Evolutionary conservation across 2,113 vertebrate genomes (phyloP), one percentile per base, ranked within the genome.

Genomic region (Atherinomorus stipes): DNA sequence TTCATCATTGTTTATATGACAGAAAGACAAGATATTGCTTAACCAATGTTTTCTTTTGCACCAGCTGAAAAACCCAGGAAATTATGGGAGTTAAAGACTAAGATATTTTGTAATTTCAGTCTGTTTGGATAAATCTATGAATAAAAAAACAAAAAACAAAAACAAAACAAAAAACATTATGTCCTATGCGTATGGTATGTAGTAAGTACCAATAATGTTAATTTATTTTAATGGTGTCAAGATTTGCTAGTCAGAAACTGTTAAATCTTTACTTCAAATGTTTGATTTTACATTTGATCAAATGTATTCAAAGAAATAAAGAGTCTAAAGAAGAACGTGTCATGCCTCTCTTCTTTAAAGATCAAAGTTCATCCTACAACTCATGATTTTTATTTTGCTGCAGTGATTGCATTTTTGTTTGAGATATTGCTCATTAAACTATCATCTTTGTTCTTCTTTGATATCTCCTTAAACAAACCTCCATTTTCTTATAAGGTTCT

Each of bases 161-260:
- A 28, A 28, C 3, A 28, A 28, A 28, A 28, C 3, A 28, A 28
- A 93, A 95, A 96, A 93, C 85, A 76, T 44, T 79, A 66, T 97
- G 96, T 98, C 95, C 95, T 94, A 95, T 66, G 56, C 96, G 83
- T 89, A 81, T 74, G 81, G 58, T 87, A 84, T 86, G 95, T 96
- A 96, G 95, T 95, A 96, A 96, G 95, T 96, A 89, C 85, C 84
- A 85, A 88, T 95, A 97, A 98, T 96, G 95, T 98, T 95, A 94
- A 95, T 94, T 96, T 96, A 95, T 95, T 98, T 98, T 97, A 94
- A 96, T 96, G 96, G 96, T 97, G 96, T 97, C 97, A 96, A 96
- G 94, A 94, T 99, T 98, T 97, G 96, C 95, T 97, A 96, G 95
- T 95, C 95, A 96, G 95, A 97, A 96, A 96, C 95, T 95, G 96